Evolutionary conservation across 2,888 invertebrate species (phyloP), one percentile per base, ranked within the genome.

Genomic region (Campoplex nolae): DNA sequence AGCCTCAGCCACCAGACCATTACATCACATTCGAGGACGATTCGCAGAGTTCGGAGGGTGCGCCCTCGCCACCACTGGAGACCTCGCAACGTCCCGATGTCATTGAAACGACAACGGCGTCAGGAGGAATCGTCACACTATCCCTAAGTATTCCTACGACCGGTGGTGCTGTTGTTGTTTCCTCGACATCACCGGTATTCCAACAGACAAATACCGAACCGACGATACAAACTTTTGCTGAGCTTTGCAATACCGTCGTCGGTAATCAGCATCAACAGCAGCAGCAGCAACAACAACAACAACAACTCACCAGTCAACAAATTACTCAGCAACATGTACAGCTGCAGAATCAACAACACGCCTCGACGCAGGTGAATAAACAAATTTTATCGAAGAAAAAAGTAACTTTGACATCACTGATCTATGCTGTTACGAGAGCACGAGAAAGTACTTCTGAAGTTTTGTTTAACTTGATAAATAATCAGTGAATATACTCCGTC

Each of bases 21-120:
- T 98, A 98, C 94, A 96, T 97, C 90, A 97, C 97, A 86, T 97
- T 97, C 85, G 98, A 98, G 91, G 98, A 99, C 91, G 98, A 98
- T 92, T 97, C 97, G 11, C 97, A 98, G 88, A 98, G 98, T 93
- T 97, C 97, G 13, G 97, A 97, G 92, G 91, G 92, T 89, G 96
- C 96, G 88, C 95, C 96, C 32, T 93, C 94, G 85, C 94, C 94
- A 11, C 94, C 95, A 56, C 93, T 95, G 78, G 92, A 95, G 93
- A 51, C 86, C 32, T 82, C 91, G 88, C 95, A 95, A 28, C 94
- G 94, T 32, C 92, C 95, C 83, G 96, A 96, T 81, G 96, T 96
- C 51, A 92, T 96, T 48, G 96, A 97, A 92, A 94, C 94, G 11
- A 96, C 96, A 0, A 96, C 96, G 0, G 96, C 96, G 78, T 96